Base-by-base conservation (phyloP, 2,888 invertebrate genomes). In the Ophioninae sp. region DNA sequence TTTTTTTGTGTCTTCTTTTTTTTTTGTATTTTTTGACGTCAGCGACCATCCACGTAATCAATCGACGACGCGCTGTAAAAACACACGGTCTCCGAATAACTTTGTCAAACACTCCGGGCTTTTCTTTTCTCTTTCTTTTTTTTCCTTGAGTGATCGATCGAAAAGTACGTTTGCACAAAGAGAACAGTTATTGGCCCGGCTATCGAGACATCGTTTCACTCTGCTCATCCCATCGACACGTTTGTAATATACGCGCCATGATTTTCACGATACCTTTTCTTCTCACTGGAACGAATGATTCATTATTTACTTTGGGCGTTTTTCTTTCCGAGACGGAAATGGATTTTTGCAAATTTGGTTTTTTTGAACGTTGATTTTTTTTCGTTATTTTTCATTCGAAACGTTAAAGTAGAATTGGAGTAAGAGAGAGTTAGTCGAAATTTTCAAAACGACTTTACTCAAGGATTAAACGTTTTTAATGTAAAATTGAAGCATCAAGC, bases 11-110 rank as follows among this genome's bases (percentile, higher is more conserved):
- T 84, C 58, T 59, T 30, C 30, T 1, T 59, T 6, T 58, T 58
- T 41, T 71, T 71, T 84, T 84, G 84, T 41, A 9, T 71, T 71
- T 71, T 84, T 84, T 85, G 84, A 84, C 84, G 85, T 85, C 84
- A 86, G 80, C 74, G 77, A 78, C 83, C 81, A 85, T 82, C 73
- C 82, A 85, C 81, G 84, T 82, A 85, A 85, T 77, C 73, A 79
- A 76, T 63, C 81, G 78, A 81, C 73, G 59, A 79, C 79, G 79
- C 84, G 73, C 79, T 84, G 81, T 81, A 84, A 81, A 84, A 84
- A 82, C 65, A 82, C 63, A 72, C 84, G 84, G 79, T 81, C 72
- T 64, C 78, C 59, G 59, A 84, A 64, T 78, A 81, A 44, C 39
- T 22, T 79, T 63, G 30, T 67, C 56, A 71, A 63, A 64, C 69